Conservation (phyloP, 2,888 invertebrate genomes). For the Strigamia crassipes region DNA sequence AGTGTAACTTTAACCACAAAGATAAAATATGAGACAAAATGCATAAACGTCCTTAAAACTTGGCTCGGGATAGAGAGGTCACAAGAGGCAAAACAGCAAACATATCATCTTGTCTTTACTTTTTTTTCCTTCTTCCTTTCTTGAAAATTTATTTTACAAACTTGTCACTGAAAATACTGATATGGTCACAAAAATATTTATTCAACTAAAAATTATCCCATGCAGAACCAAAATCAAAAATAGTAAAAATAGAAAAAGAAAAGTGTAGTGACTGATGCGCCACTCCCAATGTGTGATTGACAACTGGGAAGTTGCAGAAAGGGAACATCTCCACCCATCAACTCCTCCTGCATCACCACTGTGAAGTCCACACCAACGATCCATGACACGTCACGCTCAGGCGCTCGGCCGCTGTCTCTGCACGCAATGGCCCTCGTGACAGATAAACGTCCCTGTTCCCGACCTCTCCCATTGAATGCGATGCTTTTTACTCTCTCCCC, state of each 20-base stretch:
- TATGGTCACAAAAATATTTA: not conserved
- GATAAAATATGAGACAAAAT: slow-evolving; percentile 38
- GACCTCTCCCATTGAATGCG: slow-evolving; percentile 37
- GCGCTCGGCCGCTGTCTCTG: slow-evolving; percentile 35
- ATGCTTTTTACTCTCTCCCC: slow-evolving; percentile 23
- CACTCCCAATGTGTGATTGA: slow-evolving; percentile 36
- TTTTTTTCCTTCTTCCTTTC: not conserved
- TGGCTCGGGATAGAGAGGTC: slow-evolving; percentile 11
- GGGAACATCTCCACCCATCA: slow-evolving; percentile 42
- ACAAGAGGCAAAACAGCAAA: slow-evolving; percentile 6
- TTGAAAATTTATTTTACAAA: not conserved
- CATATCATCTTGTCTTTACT: not conserved
- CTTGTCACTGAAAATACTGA: not conserved
- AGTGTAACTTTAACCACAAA: slow-evolving; percentile 14
- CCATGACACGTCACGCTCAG: slow-evolving; percentile 42
- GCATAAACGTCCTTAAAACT: slow-evolving; percentile 40
- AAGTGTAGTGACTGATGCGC: not conserved
- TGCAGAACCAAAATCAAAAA: not conserved
- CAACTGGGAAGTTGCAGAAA: slow-evolving; percentile 42
- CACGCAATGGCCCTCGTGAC: slow-evolving; percentile 38
- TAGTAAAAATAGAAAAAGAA: not conserved
- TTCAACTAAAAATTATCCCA: slow-evolving; percentile 1
- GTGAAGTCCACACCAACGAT: slow-evolving; percentile 40
- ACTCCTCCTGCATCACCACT: slow-evolving; percentile 39
- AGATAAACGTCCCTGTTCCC: slow-evolving; percentile 25